Evolutionary conservation across 2,113 vertebrate species (phyloP).

Genomic region (Pluvianellus socialis): DNA sequence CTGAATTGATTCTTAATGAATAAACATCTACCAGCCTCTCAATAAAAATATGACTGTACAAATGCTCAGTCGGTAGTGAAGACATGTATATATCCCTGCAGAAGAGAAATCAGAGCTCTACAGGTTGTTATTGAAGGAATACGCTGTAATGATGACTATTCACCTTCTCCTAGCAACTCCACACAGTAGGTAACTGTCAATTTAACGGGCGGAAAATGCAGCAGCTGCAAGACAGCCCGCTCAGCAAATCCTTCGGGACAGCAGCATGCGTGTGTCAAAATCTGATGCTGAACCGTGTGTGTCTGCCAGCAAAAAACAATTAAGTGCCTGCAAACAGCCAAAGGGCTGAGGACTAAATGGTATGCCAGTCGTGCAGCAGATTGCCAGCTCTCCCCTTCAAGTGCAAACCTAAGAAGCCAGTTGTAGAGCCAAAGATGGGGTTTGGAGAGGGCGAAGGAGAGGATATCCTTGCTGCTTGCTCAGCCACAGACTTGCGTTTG

Average conservation of each 20-base stretch:
- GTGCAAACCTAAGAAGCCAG: not conserved
- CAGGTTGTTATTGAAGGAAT: constrained; percentile 76
- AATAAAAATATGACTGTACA: constrained; percentile 24
- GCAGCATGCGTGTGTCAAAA: not conserved
- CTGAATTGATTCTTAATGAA: constrained; percentile 46
- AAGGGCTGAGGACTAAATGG: constrained; percentile 33
- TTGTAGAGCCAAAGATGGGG: not conserved
- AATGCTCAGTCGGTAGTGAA: constrained; percentile 21
- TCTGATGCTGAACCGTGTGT: not conserved
- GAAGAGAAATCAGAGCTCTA: constrained; percentile 68
- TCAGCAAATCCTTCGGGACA: constrained; percentile 40
- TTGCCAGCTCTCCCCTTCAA: constrained; percentile 39
- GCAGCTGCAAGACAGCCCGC: constrained; percentile 70
- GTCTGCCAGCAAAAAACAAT: constrained; percentile 39
- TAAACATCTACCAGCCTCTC: constrained; percentile 47
- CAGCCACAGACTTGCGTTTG: not conserved
- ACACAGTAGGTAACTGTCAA: constrained; percentile 76
- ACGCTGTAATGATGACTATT: constrained; percentile 73
- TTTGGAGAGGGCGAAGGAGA: constrained; percentile 2
- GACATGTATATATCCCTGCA: constrained; percentile 25
- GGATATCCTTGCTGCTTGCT: not conserved
- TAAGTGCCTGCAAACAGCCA: constrained; percentile 15
- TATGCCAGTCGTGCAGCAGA: constrained; percentile 38
- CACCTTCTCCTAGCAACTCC: constrained; percentile 84
- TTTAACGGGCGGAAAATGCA: constrained; percentile 61